phyloP scores from a whole-genome alignment of 2,888 invertebrate genomes.

The Drosophila fulvimacula region DNA sequence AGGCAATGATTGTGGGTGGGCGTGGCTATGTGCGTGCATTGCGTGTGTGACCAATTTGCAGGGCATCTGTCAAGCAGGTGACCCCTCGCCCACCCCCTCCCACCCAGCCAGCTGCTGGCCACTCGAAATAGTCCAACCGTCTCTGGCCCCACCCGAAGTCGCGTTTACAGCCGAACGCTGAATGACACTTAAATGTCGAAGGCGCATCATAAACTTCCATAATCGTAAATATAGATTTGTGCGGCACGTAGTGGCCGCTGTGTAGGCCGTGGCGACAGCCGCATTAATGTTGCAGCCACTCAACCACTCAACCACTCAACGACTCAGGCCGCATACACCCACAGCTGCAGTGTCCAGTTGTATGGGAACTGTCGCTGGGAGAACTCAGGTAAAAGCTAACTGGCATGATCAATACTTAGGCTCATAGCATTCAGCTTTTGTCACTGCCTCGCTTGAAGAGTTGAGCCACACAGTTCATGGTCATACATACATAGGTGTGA shows the following conservation, averaged over 20 bases:
- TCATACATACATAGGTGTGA: too few relatives aligned
- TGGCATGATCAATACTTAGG: too few relatives aligned
- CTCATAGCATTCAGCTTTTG: too few relatives aligned
- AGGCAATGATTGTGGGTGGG: constrained; percentile 35
- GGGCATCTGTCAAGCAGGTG: constrained; percentile 70
- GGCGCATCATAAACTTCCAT: constrained; percentile 69
- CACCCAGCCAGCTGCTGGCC: background rate
- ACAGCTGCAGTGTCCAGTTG: too few relatives aligned
- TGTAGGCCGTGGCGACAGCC: background rate
- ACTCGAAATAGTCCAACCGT: background rate
- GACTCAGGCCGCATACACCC: background rate
- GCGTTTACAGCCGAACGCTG: constrained; percentile 73
- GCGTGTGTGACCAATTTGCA: constrained; percentile 73
- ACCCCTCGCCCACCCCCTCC: background rate
- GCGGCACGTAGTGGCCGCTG: constrained; percentile 45
- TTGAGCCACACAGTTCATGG: too few relatives aligned
- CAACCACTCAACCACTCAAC: background rate
- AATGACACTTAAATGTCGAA: constrained; percentile 77
- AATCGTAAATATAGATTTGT: constrained; percentile 80
- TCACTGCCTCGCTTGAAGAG: too few relatives aligned
- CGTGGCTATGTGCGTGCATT: constrained; percentile 48
- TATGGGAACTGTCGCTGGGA: too few relatives aligned
- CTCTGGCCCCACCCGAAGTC: constrained; percentile 20
- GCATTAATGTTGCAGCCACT: background rate
- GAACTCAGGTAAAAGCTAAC: too few relatives aligned